Evolutionary conservation across 2,113 vertebrate genomes (phyloP).

Genomic region (Pygoscelis adeliae): DNA sequence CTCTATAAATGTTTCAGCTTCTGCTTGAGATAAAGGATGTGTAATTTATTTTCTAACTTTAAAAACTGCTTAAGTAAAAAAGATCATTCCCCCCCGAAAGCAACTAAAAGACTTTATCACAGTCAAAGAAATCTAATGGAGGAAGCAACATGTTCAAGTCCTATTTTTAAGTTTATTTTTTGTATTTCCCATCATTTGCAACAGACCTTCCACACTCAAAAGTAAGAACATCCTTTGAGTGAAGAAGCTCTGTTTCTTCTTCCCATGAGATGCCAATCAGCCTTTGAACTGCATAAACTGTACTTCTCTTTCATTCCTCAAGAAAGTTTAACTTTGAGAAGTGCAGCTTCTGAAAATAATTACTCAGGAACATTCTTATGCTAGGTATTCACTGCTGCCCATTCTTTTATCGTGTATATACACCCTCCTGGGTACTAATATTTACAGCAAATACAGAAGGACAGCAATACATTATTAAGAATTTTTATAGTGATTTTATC

Average conservation of each 20-base stretch:
- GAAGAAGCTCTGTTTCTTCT: neutral
- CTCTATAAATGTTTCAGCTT: neutral
- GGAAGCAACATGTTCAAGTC: neutral
- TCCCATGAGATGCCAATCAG: neutral
- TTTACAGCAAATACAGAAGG: neutral
- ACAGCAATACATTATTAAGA: neutral
- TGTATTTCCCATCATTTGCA: neutral
- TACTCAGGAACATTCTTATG: neutral
- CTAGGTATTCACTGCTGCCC: neutral
- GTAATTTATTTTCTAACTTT: neutral
- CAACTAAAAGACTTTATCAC: neutral
- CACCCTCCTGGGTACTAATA: neutral
- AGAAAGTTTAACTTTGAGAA: neutral
- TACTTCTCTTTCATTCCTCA: neutral
- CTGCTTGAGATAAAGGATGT: neutral
- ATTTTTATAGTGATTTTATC: neutral
- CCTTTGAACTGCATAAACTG: neutral
- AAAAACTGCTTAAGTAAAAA: neutral
- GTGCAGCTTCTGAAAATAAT: neutral
- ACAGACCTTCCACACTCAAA: neutral
- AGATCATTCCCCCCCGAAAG: neutral
- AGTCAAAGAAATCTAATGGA: neutral
- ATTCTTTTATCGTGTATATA: neutral
- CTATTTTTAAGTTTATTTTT: neutral
- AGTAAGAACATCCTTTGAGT: neutral